Conservation (phyloP, 2,888 invertebrate species). For the Caenorhabditis auriculariae region DNA sequence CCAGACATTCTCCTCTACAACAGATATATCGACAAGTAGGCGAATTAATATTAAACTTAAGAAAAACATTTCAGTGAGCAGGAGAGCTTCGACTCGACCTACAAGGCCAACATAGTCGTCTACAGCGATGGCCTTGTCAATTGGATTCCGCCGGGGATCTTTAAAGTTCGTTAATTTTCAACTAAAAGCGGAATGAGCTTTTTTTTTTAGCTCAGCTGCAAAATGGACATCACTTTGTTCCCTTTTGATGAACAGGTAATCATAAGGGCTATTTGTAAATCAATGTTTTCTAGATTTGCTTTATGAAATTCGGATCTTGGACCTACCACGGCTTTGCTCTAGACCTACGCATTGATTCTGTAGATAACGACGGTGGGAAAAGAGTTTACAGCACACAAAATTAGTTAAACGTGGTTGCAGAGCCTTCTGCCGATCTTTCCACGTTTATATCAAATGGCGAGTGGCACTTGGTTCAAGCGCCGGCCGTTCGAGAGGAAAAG, state of each 20-base stretch:
- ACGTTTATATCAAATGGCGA: constrained; percentile 53
- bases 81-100: constrained; percentile 50
- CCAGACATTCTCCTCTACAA: constrained; percentile 56
- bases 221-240: constrained; percentile 50
- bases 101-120: constrained; percentile 47
- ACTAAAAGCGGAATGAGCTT: not conserved
- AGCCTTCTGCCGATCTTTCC: constrained; percentile 43
- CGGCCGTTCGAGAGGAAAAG: constrained; percentile 63
- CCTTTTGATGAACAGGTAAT: constrained; percentile 48
- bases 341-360: constrained; percentile 72
- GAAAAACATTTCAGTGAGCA: constrained; percentile 42
- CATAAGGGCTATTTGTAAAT: not conserved
- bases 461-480: constrained; percentile 49
- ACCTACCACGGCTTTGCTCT: constrained; percentile 86
- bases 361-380: constrained; percentile 16
- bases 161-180: constrained; percentile 15
- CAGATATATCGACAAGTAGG: constrained; percentile 35
- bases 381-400: too few relatives aligned
- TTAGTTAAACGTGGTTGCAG: constrained; percentile 8
- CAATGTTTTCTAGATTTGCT: constrained; percentile 18
- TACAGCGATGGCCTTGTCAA: constrained; percentile 48
- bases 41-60: not conserved
- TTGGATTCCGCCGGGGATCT: constrained; percentile 55
- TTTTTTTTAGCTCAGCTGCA: constrained; percentile 27
- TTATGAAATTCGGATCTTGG: constrained; percentile 86